Base-by-base conservation (phyloP, 2,888 invertebrate species). In the Lampropteryx suffumata region DNA sequence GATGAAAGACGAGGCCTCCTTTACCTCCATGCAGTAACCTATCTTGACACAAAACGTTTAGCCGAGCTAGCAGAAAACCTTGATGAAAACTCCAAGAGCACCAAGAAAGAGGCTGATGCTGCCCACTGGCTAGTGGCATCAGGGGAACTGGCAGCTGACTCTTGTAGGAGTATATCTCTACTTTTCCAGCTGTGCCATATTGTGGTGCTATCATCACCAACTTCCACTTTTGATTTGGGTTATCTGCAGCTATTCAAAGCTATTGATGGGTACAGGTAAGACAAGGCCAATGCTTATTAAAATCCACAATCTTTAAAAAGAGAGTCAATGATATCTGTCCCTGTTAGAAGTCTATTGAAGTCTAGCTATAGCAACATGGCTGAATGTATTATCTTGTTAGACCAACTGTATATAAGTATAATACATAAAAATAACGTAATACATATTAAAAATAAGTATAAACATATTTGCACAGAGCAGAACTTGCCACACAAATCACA, bases 101-200 rank as follows among this genome's bases (percentile, higher is more conserved):
- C 78, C 0, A 80, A 86, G 24, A 82, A 83, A 32, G 88, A 89
- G 57, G 85, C 86, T 0, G 89, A 88, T 41, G 78, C 85, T 7
- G 77, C 82, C 0, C 76, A 95, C 72, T 96, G 95, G 84, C 87
- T 95, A 44, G 93, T 93, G 30, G 91, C 94, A 0, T 79, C 86
- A 0, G 91, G 91, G 0, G 88, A 91, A 52, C 71, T 90, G 27
- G 84, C 90, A 0, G 71, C 80, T 0, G 91, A 90, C 10, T 79
- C 90, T 1, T 95, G 96, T 11, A 93, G 94, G 65, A 92, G 93
- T 32, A 84, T 98, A 44, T 91, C 97, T 1, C 88, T 96, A 53
- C 85, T 97, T 10, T 94, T 96, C 73, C 94, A 95, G 65, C 84
- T 96, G 34, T 96, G 96, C 54, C 97, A 97, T 69, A 92, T 97